A percentile compares a stretch with the other conserved stretches of the same genome.
These are phyloP conservation scores for Oscheius sp. DNA, from an alignment of 2,888 invertebrate species.

Conservation along the genomic window DNA sequence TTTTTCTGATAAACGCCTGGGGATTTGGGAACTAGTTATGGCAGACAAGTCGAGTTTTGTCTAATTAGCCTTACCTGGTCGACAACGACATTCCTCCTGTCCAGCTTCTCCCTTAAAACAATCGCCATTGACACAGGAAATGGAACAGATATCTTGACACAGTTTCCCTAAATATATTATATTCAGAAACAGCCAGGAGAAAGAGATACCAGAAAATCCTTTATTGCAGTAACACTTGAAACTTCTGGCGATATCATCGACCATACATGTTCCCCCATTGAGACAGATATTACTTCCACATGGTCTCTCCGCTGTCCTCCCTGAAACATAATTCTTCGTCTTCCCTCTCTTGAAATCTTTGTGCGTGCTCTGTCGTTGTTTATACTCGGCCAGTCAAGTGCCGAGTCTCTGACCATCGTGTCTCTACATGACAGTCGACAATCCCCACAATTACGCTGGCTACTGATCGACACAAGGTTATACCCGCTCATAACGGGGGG, in stretches of 20 bases:
- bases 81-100: constrained; percentile 46
- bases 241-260: constrained; percentile 52
- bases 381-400: constrained; percentile 12
- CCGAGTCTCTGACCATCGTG: constrained; percentile 22
- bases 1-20: constrained; percentile 6
- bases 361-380: constrained; percentile 22
- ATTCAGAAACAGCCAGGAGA: background rate
- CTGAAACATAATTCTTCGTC: constrained; percentile 11
- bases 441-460: constrained; percentile 11
- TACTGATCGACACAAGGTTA: constrained; percentile 21
- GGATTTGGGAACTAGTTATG: background rate
- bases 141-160: constrained; percentile 49
- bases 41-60: background rate
- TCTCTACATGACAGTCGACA: constrained; percentile 6
- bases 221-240: constrained; percentile 56
- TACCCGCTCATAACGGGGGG: constrained; percentile 11
- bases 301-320: constrained; percentile 1
- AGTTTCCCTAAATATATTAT: constrained; percentile 47
- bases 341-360: constrained; percentile 1
- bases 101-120: constrained; percentile 46
- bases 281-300: constrained; percentile 58
- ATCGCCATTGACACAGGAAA: constrained; percentile 45
- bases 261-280: constrained; percentile 57
- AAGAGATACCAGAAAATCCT: constrained; percentile 50
- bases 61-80: constrained; percentile 35